These are phyloP conservation scores for Pseudorasbora parva DNA, from an alignment of 2,113 vertebrate genomes.

Conservation along the genomic window DNA sequence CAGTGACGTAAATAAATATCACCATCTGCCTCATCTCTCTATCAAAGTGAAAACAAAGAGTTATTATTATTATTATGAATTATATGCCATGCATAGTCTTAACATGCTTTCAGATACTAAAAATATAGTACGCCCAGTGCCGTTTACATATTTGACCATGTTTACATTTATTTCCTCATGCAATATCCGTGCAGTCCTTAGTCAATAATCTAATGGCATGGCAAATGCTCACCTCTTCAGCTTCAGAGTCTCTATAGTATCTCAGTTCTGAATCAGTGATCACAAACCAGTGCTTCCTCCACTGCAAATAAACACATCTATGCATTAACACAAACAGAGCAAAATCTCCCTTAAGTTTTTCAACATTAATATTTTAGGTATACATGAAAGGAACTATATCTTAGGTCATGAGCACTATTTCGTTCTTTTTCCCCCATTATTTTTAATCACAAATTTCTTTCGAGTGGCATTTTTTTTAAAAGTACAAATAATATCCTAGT, in stretches of 20 bases:
- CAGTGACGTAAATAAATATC: constrained; percentile 87
- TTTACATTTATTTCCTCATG: background rate
- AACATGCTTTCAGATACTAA: background rate
- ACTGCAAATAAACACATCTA: constrained; percentile 70
- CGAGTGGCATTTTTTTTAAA: no score
- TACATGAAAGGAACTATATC: background rate
- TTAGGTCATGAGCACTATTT: background rate
- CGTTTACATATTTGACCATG: background rate
- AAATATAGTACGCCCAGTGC: background rate
- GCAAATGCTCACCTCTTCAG: constrained; percentile 85
- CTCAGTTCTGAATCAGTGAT: constrained; percentile 83
- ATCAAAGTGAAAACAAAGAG: constrained; percentile 18
- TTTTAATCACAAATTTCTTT: no score
- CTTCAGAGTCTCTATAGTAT: constrained; percentile 90
- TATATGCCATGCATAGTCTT: background rate
- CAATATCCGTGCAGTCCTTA: background rate
- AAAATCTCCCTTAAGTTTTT: background rate
- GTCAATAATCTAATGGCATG: background rate
- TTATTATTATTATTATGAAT: background rate
- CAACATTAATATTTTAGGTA: background rate
- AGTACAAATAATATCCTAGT: no score
- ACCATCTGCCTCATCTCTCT: constrained; percentile 90
- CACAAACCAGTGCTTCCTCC: constrained; percentile 98
- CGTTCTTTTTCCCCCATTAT: no score
- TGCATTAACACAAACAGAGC: no score